Base-by-base conservation (phyloP, 2,888 invertebrate species). In the Dermolepida albohirtum region DNA sequence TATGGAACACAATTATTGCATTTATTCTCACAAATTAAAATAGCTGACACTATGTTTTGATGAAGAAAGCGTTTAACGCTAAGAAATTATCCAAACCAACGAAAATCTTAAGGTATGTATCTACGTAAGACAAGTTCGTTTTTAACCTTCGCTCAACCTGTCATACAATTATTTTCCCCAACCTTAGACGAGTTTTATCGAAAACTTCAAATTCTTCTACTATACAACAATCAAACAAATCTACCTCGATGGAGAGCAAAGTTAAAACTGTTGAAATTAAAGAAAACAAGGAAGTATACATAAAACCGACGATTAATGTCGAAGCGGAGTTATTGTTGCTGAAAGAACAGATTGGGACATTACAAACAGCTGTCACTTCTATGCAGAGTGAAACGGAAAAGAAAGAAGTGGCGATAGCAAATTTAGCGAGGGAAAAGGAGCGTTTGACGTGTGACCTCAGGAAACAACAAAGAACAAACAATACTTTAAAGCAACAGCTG, bases 401-500 rank as follows among this genome's bases (percentile, higher is more conserved):
- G 67, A 85, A 85, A 77, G 86, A 87, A 70, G 76, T 80, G 5
- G 83, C 84, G 16, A 77, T 87, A 64, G 84, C 82, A n/a, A 83
- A 81, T 54, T 72, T 86, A 65, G 83, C 83, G 12, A 80, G 84
- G 49, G 87, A 87, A 72, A 87, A 87, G 74, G 86, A 87, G 74
- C 85, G 85, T 75, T 73, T 87, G 22, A 79, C 81, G 10, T 73
- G 82, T 11, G 86, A 87, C 75, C 76, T 87, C 41, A 83, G 85
- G 73, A 84, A 82, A 73, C 83, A 84, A 51, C 85, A 84, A 75
- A 79, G 86, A 73, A 84, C 83, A 6, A 86, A 84, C 68, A 81
- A 80, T 71, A 85, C 81, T 74, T 75, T 88, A 68, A 82, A 84
- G 71, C 85, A 87, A 78, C 87, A 88, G 78, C 77, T 88, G 70